These are phyloP conservation scores for Solenopsis fugax DNA, from an alignment of 1,140 invertebrate genomes.

Conservation along the genomic window DNA sequence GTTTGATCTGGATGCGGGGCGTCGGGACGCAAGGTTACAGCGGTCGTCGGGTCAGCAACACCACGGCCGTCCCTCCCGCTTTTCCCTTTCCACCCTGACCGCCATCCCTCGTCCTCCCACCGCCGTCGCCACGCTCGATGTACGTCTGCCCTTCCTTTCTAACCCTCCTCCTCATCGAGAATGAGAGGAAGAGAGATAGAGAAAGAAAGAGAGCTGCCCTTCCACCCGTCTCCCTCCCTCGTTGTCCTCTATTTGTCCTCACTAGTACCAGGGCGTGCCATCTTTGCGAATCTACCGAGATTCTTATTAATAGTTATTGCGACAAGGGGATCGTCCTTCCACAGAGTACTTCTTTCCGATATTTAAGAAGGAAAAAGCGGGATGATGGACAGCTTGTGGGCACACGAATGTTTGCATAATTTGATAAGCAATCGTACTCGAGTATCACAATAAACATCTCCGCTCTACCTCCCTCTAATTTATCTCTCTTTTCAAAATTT, in stretches of 20 bases:
- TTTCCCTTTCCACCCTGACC: conserved; percentile 62
- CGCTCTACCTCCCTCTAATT: neutral
- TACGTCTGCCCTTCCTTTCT: conserved; percentile 64
- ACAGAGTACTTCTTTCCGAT: neutral
- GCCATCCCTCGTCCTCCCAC: conserved; percentile 65
- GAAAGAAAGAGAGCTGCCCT: conserved; percentile 51
- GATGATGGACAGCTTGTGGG: neutral
- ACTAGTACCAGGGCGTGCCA: conserved; percentile 67
- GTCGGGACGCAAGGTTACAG: conserved; percentile 83
- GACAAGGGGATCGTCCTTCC: conserved; percentile 3
- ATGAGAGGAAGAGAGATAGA: neutral
- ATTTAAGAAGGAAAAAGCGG: neutral
- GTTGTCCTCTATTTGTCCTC: conserved; percentile 72
- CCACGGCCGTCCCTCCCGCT: conserved; percentile 81
- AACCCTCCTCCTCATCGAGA: conserved; percentile 56
- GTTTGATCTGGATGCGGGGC: conserved; percentile 76
- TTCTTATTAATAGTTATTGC: conserved; percentile 66
- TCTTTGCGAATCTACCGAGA: conserved; percentile 52
- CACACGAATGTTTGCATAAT: neutral
- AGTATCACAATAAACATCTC: neutral
- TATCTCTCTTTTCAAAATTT: neutral
- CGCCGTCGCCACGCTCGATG: conserved; percentile 50
- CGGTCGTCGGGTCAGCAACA: conserved; percentile 86
- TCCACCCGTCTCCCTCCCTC: conserved; percentile 49
- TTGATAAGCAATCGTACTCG: neutral